These are phyloP conservation scores for Tethea ocularis DNA, from an alignment of 2,888 invertebrate genomes.

Conservation along the genomic window DNA sequence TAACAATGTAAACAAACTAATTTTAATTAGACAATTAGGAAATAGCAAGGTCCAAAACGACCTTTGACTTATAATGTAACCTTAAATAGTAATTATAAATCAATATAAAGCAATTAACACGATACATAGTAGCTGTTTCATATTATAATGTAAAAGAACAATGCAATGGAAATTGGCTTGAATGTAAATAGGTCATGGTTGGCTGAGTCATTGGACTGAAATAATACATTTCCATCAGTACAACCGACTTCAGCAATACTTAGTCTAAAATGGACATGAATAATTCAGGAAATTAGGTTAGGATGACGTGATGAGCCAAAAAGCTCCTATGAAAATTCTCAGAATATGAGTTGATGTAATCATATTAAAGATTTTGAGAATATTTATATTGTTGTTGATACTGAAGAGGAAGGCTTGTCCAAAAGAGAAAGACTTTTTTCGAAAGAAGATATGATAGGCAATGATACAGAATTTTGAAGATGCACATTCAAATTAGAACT, in stretches of 20 bases:
- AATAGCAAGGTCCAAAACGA: background rate
- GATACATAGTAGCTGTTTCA: background rate
- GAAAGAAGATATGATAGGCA: too few species aligned
- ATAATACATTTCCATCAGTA: background rate
- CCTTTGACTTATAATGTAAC: background rate
- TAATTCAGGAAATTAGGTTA: too few species aligned
- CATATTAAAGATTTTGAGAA: too few species aligned
- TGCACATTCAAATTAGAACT: too few species aligned
- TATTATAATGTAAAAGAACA: background rate
- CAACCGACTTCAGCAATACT: background rate
- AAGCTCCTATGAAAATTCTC: too few species aligned
- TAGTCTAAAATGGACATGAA: background rate
- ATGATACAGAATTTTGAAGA: too few species aligned
- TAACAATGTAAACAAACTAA: conserved; percentile 1
- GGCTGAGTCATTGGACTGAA: background rate
- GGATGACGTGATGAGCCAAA: too few species aligned
- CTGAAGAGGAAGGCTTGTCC: too few species aligned
- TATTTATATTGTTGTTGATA: too few species aligned
- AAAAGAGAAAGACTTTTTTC: too few species aligned
- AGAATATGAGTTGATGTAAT: too few species aligned
- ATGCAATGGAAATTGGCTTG: background rate
- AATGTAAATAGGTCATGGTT: background rate
- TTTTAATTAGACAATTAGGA: background rate
- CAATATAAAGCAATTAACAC: background rate
- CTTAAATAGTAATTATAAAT: background rate